Base-by-base conservation (phyloP, 1,140 invertebrate species). In the Heliconius himera region DNA sequence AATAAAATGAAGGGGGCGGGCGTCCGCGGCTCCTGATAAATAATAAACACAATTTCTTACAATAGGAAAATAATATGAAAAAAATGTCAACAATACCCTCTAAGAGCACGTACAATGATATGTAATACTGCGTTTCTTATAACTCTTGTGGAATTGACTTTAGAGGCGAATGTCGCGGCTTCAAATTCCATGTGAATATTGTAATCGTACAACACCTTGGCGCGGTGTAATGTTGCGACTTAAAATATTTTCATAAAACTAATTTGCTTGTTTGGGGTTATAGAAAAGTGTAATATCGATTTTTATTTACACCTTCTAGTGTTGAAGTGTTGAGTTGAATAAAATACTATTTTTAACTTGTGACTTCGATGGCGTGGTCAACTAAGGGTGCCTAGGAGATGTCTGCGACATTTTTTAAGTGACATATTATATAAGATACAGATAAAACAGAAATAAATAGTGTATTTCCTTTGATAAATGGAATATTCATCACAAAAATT, bases 1-100 rank as follows among this genome's bases (percentile, higher is more conserved):
- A 85, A 89, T 88, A 87, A 85, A 84, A 82, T 76, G 74, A 54
- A 51, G 77, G 73, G 46, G 70, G 26, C 77, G 71, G 54, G 70
- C 74, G 66, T 38, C 70, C 77, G 77, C 77, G 72, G 22, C 81
- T 73, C 72, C 82, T 88, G 85, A 88, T 89, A 89, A 89, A 89
- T 90, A 89, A 87, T 89, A 89, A 90, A 89, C 85, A 89, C 86
- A 87, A 89, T 89, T 88, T 87, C 87, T 89, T 88, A 90, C 89
- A 91, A 87, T 85, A 87, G 85, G 87, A 89, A 89, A 90, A 89
- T 86, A 89, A 89, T 88, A 89, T 87, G 77, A 83, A 83, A 84
- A 89, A 89, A 91, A 91, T 89, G 87, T 90, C 89, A 90, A 90
- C 88, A 88, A 87, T 85, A 81, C 77, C 80, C 3, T 79, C 46